phyloP scores from a whole-genome alignment of 2,888 invertebrate genomes.

The Erpobdella octoculata region DNA sequence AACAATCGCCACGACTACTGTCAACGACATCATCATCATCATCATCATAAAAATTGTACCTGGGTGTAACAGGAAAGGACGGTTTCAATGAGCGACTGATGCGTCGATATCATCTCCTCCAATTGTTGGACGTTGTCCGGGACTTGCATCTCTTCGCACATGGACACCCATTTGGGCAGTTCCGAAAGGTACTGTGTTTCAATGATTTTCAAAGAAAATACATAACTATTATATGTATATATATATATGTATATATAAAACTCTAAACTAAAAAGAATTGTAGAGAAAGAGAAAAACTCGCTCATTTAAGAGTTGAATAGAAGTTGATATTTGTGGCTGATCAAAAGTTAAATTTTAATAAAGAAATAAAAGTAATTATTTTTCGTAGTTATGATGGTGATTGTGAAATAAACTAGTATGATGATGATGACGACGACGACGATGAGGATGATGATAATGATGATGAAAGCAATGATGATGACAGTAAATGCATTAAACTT shows the following conservation, averaged over 20 bases:
- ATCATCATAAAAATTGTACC: constrained; percentile 55
- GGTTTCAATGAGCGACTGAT: constrained; percentile 86
- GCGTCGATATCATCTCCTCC: constrained; percentile 83
- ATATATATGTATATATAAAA: too few species aligned
- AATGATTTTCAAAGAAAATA: too few species aligned
- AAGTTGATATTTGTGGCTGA: too few species aligned
- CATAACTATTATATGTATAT: too few species aligned
- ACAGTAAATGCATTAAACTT: not conserved
- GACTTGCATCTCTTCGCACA: constrained; percentile 65
- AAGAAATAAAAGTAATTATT: too few species aligned
- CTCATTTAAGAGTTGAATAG: too few species aligned
- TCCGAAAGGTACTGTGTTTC: constrained; percentile 57
- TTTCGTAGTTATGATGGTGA: not conserved
- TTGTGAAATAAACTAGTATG: not conserved
- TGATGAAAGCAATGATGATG: not conserved
- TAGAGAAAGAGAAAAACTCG: too few species aligned
- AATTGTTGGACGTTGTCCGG: constrained; percentile 73
- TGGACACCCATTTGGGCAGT: constrained; percentile 83
- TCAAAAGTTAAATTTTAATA: too few species aligned
- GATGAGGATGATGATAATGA: not conserved
- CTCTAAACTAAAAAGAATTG: too few species aligned
- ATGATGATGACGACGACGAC: not conserved
- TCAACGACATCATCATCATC: not conserved
- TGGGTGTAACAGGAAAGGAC: constrained; percentile 93
- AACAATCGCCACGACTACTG: not conserved